Base-by-base conservation (phyloP, 2,797 vertebrate genomes). In the Pelodytes ibericus region DNA sequence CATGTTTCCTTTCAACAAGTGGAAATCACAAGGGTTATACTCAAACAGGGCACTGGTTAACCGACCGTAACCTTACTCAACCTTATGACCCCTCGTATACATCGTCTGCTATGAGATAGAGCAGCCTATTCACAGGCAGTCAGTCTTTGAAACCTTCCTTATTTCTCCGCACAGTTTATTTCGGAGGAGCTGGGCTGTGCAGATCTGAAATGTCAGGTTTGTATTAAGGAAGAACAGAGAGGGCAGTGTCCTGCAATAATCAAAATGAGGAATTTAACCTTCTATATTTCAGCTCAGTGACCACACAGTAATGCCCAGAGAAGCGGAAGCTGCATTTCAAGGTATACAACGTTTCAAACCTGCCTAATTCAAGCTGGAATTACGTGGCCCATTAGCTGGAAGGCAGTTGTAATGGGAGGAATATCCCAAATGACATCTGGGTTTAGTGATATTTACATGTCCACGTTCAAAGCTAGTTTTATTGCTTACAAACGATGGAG, bases 201-300 rank as follows among this genome's bases (percentile, higher is more conserved):
- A 88, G 86, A 91, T 91, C 85, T 89, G 84, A 92, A 92, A 91
- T 91, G 91, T 89, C 91, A 93, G 88, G 87, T 90, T 91, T 91
- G 85, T 90, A 84, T 83, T 86, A 84, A 86, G 82, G 86, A 81
- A 86, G 81, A 83, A 79, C 58, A 69, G 30, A 58, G 71, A 79
- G 80, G 80, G 82, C 80, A 83, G 77, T 27, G 31, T 73, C 57
- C 77, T 80, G 71, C 81, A 81, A 83, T 90, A 90, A 90, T 90
- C 87, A 87, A 89, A 90, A 91, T 86, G 88, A 90, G 84, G 87
- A 84, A 87, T 90, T 85, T 88, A 90, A 90, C 85, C 89, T 87
- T 89, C 83, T 87, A 80, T 82, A 89, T 89, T 87, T 90, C 86
- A 86, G 89, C 85, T 89, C 79, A 64, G 64, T 84, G 87, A 90